These are phyloP conservation scores for Caenorhabditis latens DNA, from an alignment of 1,140 invertebrate species.

Conservation along the genomic window DNA sequence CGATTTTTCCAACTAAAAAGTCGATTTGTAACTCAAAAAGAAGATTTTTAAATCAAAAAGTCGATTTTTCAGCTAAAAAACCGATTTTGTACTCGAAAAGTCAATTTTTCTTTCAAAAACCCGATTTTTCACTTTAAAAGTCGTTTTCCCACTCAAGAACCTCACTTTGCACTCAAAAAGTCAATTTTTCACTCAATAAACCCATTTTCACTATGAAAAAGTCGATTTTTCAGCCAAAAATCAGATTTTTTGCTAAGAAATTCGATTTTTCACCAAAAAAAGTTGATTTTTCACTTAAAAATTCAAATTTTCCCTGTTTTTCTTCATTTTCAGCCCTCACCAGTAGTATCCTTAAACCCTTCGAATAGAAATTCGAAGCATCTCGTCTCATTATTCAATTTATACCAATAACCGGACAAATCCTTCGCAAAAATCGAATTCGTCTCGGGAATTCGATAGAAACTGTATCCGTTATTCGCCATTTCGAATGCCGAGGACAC, in stretches of 20 bases:
- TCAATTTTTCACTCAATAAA: no score
- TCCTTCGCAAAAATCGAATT: constrained; percentile 31
- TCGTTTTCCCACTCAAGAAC: background rate
- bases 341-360: constrained; percentile 38
- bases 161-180: no score
- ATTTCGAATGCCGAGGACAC: background rate
- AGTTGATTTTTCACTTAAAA: no score
- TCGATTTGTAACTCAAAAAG: no score
- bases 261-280: no score
- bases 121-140: background rate
- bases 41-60: no score
- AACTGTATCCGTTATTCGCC: constrained; percentile 34
- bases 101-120: no score
- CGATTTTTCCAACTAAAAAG: background rate
- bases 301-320: no score
- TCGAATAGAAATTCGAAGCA: constrained; percentile 34
- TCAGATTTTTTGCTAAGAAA: no score
- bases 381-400: constrained; percentile 26
- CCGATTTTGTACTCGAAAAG: no score
- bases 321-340: background rate
- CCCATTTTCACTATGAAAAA: no score
- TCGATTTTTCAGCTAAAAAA: background rate
- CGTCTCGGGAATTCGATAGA: background rate
- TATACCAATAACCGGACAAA: constrained; percentile 43
- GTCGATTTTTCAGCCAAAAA: no score